Base-by-base conservation (phyloP, 2,797 vertebrate genomes). In the Pseudochaenichthys georgianus region DNA sequence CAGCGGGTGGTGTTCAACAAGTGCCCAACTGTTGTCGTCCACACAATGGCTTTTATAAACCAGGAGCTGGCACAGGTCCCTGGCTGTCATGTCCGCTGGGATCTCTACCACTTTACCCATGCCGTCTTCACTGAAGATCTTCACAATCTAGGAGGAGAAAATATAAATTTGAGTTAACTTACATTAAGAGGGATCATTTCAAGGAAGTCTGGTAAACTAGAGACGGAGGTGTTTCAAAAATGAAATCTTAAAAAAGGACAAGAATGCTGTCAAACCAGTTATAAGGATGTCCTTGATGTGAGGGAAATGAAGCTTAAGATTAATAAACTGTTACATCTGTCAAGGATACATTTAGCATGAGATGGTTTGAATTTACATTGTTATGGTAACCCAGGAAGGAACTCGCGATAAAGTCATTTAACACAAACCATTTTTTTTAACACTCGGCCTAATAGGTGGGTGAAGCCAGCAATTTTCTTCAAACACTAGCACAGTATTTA, bases 21-120 rank as follows among this genome's bases (percentile, higher is more conserved):
- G 96, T 43, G 96, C 94, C 98, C 98, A 99, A 95, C 96, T 99
- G 96, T 98, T 97, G 94, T 99, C 98, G 82, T 99, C 97, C 94
- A 99, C 95, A 94, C 97, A 99, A 94, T 99, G 98, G 94, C 96
- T 98, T 93, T 96, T 97, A 95, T 98, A 98, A 82, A 99, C 96
- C 93, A 99, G 96, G 87, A 99, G 92, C 92, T 99, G 98, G 94
- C 98, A 99, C 87, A 99, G 95, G 93, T 99, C 97, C 93, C 96
- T 96, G 93, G 97, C 96, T 16, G 97, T 98, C 97, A 97, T 98
- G 93, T 98, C 96, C 34, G 96, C 95, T 57, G 96, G 96, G 89
- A 99, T 97, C 95, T 99, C 98, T 93, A 99, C 96, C 84, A 97
- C 96, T 94, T 97, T 99, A 90, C 96, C 95, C 71, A 97, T 96